Base-by-base conservation (phyloP, 2,888 invertebrate genomes). In the Cryptosula pallasiana region DNA sequence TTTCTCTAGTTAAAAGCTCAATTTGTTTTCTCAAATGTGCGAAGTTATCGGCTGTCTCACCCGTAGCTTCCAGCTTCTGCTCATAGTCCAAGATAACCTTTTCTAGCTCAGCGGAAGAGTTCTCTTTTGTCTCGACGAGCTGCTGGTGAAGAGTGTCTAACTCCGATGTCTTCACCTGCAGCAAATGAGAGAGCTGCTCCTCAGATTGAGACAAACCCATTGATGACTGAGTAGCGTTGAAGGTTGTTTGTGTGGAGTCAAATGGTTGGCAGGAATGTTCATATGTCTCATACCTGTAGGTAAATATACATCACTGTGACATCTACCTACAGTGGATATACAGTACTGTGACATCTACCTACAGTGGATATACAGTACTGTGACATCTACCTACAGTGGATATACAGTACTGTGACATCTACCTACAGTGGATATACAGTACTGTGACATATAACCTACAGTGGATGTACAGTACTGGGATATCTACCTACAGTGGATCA, bases 171-270 rank as follows among this genome's bases (percentile, higher is more conserved):
- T 63, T 63, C 32, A 25, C 32, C 63, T 27, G 25, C 2, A 27
- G n/a, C 32, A 32, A 32, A 5, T 63, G 25, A 32, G 63, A 27
- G 2, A 63, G 63, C 27, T 63, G 20, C 5, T 27, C 63, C 32
- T 34, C 63, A 2, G 63, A 27, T 34, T 63, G 63, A 5, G 34
- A 9, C 29, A 63, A 2, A n/a, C 13, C 13, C 9, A 63, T 5
- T 2, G 63, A 9, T 5, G 32, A 16, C 29, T 63, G 63, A 13
- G 63, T 63, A 3, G n/a, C 55, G 25, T 55, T 55, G 55, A 55
- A 55, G 16, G 55, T n/a, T 25, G 55, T 55, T n/a, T 55, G 55
- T n/a, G 55, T 55, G 13, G 63, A 63, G 63, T 63, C 63, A 63
- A 63, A 63, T 13, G 63, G 63, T 32, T 63, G 63, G n/a, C 29